Evolutionary conservation across 2,113 vertebrate species (phyloP), one percentile per base, ranked within the genome.

Genomic region (Cynocephalus volans): DNA sequence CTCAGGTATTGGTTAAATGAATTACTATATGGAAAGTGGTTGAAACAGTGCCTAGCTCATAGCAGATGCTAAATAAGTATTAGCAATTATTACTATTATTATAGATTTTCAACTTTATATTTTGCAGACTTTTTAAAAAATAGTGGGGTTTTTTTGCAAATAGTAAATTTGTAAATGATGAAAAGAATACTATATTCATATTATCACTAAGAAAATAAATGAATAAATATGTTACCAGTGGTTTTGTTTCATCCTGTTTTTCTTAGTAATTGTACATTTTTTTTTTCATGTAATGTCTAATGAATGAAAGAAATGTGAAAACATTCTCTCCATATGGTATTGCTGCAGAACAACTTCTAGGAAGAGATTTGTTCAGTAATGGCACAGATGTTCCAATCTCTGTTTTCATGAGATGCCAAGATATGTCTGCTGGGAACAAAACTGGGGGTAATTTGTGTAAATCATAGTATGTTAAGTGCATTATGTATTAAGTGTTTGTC

Each of bases 401-500:
- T 5, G 8, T 84, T 97, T 98, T 89, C 24, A 50, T 87, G 52
- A 93, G 67, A 95, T 90, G 93, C 92, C 89, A 97, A 94, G 83
- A 96, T 90, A 90, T 82, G 54, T 95, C 96, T 97, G 48, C 76
- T 95, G 86, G 95, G 92, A 97, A 92, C 41, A 93, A 97, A 97
- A 94, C 60, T 3, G 28, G 48, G 87, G 45, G 76, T 96, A 97
- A 96, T 98, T 97, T 97, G 95, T 93, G 90, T 97, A 97, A 98
- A 97, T 97, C 95, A 96, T 96, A 96, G 75, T 91, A 88, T 56
- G 80, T 97, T 97, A 97, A 97, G 86, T 93, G 84, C 79, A 95
- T 97, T 97, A 93, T 96, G 28, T 93, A 97, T 97, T 97, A 97
- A 97, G 87, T 69, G 87, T 92, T 97, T 96, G 76, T 86, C 96